Conservation (phyloP, 2,113 vertebrate genomes). For the Melanerpes formicivorus region DNA sequence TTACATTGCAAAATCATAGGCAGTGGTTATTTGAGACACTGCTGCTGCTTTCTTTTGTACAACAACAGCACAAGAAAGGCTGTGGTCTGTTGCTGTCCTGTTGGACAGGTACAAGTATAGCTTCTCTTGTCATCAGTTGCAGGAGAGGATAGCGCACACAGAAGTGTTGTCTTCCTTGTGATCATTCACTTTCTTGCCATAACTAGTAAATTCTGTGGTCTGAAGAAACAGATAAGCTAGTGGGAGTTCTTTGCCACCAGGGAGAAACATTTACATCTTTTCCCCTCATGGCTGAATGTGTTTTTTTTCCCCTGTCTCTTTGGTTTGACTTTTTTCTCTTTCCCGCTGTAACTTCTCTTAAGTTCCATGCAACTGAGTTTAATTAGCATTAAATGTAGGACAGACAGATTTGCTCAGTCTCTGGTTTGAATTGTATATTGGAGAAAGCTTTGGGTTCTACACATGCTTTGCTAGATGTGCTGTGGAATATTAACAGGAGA, state of each 20-base stretch:
- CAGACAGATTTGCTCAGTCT: neutral
- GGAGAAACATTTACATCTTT: neutral
- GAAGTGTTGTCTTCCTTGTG: neutral
- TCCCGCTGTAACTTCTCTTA: neutral
- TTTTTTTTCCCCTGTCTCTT: neutral
- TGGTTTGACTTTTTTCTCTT: neutral
- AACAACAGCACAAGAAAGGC: neutral
- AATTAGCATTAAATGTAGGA: neutral
- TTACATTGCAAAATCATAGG: neutral
- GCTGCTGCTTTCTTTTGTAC: neutral
- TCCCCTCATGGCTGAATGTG: neutral
- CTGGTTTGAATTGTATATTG: neutral
- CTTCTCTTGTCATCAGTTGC: neutral
- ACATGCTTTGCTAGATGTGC: neutral
- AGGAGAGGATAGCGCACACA: neutral
- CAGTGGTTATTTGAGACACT: neutral
- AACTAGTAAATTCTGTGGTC: neutral
- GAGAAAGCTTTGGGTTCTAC: neutral
- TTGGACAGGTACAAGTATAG: neutral
- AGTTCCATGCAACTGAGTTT: neutral
- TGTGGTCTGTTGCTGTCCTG: neutral
- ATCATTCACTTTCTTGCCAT: neutral
- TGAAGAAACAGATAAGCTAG: neutral
- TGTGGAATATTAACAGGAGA: conserved; percentile 63
- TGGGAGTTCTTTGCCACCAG: neutral